These are phyloP conservation scores for Loriculus beryllinus DNA, from an alignment of 2,797 vertebrate genomes.

Conservation along the genomic window DNA sequence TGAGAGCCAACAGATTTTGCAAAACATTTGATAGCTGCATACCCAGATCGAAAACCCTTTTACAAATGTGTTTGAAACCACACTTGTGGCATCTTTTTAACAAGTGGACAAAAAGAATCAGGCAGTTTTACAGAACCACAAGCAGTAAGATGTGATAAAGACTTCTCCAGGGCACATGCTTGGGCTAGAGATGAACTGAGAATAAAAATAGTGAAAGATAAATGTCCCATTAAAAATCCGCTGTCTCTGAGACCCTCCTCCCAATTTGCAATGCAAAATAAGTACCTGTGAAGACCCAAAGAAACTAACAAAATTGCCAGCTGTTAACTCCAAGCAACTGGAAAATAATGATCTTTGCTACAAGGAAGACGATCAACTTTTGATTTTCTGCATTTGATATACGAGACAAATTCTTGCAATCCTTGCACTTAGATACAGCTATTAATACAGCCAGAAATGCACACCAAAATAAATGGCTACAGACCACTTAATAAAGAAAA, in stretches of 20 bases:
- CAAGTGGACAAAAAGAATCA: background rate
- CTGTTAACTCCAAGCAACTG: background rate
- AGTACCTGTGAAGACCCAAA: background rate
- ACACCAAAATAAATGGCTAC: background rate
- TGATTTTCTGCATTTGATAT: background rate
- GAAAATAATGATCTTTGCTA: background rate
- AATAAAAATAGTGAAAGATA: background rate
- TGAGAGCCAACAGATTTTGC: background rate
- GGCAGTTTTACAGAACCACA: background rate
- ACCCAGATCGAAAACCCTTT: background rate
- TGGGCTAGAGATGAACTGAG: background rate
- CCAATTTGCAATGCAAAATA: background rate
- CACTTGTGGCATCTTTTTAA: background rate
- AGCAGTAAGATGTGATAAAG: background rate
- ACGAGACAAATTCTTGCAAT: background rate
- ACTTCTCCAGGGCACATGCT: background rate
- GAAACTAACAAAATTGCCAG: background rate
- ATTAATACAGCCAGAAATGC: background rate
- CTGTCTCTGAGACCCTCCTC: background rate
- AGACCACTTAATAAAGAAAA: background rate
- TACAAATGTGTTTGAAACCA: background rate
- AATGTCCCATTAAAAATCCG: background rate
- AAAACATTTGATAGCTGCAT: background rate
- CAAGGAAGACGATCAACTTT: background rate
- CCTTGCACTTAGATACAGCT: background rate